Evolutionary conservation across 2,888 invertebrate species (phyloP), one percentile per base, ranked within the genome.

Genomic region (Celastrina argiolus): DNA sequence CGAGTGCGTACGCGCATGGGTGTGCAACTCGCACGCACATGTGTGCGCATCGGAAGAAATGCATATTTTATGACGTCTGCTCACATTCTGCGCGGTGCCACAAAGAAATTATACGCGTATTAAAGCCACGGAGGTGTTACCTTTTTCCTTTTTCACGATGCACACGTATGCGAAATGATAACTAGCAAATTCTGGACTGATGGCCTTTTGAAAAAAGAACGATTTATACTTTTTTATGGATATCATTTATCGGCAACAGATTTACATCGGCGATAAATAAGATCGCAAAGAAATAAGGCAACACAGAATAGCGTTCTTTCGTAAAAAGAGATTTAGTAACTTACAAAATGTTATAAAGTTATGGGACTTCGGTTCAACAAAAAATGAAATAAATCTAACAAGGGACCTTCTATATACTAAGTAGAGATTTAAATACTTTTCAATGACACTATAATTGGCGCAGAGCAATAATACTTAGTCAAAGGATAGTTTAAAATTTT

Each of bases 81-180:
- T 82, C 86, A 87, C 88, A 88, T 89, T 88, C 87, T 85, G 84
- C 86, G 89, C 91, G 91, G 91, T 90, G 88, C 91, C 89, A 89
- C 91, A 91, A 91, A 91, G 91, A 89, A 91, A 91, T 91, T 91
- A 91, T 91, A 91, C 91, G 91, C 87, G 81, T 87, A 88, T 90
- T 89, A 90, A 91, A 88, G 84, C 87, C 80, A 81, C 88, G 79
- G 88, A 89, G 89, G 87, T 88, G 90, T 79, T 79, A 83, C 77
- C 78, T 79, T 82, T 81, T 76, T 76, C 80, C 79, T 78, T 72
- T 75, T 75, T 73, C 76, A 75, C 72, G 74, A 76, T 74, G 72
- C 76, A 72, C 71, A 70, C 69, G 72, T 65, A 68, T 67, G 66
- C 67, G 63, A 70, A 66, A 66, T 66, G 65, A 70, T 71, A 71